A percentile compares a stretch with the other conserved stretches of the same genome.
Evolutionary conservation across 2,888 invertebrate genomes (phyloP).

Genomic region (Limnephilus lunatus): DNA sequence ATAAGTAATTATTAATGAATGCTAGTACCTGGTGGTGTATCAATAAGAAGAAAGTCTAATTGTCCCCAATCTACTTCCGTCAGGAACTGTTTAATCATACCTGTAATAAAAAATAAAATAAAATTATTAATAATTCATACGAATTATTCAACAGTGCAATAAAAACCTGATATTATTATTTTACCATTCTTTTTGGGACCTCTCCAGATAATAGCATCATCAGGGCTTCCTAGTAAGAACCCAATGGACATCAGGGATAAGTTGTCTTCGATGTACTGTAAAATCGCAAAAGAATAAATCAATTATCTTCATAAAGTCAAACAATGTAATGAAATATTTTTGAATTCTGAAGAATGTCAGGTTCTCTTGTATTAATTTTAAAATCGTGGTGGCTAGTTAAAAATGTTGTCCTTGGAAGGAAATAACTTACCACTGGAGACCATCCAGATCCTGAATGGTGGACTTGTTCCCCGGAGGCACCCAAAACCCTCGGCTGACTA

Average conservation of each 20-base stretch:
- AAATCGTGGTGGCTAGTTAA: background rate
- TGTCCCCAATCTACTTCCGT: conserved; percentile 97
- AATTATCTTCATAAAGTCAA: background rate
- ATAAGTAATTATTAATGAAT: background rate
- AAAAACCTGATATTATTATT: background rate
- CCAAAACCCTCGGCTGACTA: conserved; percentile 95
- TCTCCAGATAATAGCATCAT: conserved; percentile 99
- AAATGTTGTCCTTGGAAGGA: background rate
- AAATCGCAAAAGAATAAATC: conserved; percentile 65
- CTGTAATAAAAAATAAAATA: conserved; percentile 71
- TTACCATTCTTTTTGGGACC: conserved; percentile 98
- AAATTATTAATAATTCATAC: background rate
- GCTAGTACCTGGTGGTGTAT: conserved; percentile 91
- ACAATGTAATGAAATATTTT: background rate
- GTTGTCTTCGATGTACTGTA: conserved; percentile 93
- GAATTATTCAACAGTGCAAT: background rate
- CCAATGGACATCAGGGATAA: conserved; percentile 98
- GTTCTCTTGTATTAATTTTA: background rate
- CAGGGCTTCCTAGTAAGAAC: conserved; percentile 89
- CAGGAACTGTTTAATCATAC: conserved; percentile 96
- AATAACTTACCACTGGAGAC: conserved; percentile 92
- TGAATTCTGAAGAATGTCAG: background rate
- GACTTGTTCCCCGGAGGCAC: conserved; percentile 93
- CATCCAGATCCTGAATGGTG: conserved; percentile 98
- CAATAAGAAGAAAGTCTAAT: conserved; percentile 92